A percentile compares a stretch with the other conserved stretches of the same genome.
Conservation (phyloP, 2,888 invertebrate genomes). For the Epistrophella euchroma region DNA sequence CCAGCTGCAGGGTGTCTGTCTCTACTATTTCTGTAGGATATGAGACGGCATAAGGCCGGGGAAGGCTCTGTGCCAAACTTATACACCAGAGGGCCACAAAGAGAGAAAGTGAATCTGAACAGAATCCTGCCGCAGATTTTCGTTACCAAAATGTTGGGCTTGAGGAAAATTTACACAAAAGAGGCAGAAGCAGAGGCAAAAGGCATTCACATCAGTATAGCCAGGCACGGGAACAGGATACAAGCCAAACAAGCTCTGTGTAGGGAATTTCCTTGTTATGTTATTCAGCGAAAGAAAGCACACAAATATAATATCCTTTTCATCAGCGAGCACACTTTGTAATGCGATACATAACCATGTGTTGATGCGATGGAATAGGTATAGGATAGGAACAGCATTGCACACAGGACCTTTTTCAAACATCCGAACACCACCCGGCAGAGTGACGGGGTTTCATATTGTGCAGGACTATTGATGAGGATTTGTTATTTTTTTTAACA, state of each 20-base stretch:
- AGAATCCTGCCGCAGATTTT: slow-evolving; percentile 65
- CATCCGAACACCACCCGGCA: not conserved
- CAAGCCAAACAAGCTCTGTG: slow-evolving; percentile 48
- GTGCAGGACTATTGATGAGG: slow-evolving; percentile 54
- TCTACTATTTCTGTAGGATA: not conserved
- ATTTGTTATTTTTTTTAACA: slow-evolving; percentile 53
- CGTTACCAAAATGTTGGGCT: slow-evolving; percentile 44
- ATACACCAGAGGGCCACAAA: slow-evolving; percentile 7
- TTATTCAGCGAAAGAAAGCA: slow-evolving; percentile 14
- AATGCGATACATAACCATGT: slow-evolving; percentile 36
- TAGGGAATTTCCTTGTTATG: slow-evolving; percentile 17
- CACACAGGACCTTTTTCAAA: slow-evolving; percentile 12
- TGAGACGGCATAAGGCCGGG: slow-evolving; percentile 8
- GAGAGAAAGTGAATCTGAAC: slow-evolving; percentile 56
- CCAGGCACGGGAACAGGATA: slow-evolving; percentile 25
- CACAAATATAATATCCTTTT: slow-evolving; percentile 63
- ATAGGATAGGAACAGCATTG: not conserved
- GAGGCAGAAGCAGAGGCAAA: not conserved
- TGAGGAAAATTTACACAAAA: slow-evolving; percentile 41
- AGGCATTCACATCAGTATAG: not conserved
- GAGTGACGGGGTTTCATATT: slow-evolving; percentile 2
- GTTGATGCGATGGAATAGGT: not conserved
- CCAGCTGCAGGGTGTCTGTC: slow-evolving; percentile 17
- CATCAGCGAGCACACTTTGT: slow-evolving; percentile 50
- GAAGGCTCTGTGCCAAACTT: slow-evolving; percentile 8